Evolutionary conservation across 2,888 invertebrate genomes (phyloP).

Genomic region (Thecocarcelia acutangulata): DNA sequence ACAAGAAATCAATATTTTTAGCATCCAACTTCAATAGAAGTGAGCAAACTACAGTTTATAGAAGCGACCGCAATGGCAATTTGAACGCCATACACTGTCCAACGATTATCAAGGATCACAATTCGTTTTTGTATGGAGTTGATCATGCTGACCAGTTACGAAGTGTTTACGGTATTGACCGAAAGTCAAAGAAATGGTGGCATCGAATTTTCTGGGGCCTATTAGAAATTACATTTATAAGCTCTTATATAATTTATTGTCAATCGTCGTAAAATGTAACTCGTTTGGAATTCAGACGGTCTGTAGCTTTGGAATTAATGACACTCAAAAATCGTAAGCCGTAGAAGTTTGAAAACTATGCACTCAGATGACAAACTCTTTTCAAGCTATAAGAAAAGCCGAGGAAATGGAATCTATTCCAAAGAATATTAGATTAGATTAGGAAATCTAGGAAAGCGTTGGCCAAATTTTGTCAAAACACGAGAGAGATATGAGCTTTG

Average conservation of each 20-base stretch:
- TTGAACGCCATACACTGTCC: no score
- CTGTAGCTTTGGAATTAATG: no score
- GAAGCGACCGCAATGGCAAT: constrained; percentile 27
- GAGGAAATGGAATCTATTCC: constrained; percentile 12
- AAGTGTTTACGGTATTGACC: constrained; percentile 44
- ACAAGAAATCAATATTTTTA: constrained; percentile 15
- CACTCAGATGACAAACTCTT: background rate
- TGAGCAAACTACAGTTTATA: constrained; percentile 24
- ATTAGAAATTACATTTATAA: constrained; percentile 15
- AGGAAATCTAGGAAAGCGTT: background rate
- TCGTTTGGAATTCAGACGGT: no score
- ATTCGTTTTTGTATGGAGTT: constrained; percentile 57
- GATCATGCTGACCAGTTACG: constrained; percentile 59
- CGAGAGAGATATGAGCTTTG: constrained; percentile 2
- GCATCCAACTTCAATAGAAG: background rate
- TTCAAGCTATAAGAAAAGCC: background rate
- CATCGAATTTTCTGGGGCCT: constrained; percentile 20
- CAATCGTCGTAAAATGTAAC: constrained; percentile 1
- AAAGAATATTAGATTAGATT: constrained; percentile 1
- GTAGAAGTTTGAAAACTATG: constrained; percentile 3
- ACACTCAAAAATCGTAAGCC: constrained; percentile 1
- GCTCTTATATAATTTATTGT: constrained; percentile 26
- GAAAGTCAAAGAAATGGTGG: constrained; percentile 39
- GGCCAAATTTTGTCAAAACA: constrained; percentile 6
- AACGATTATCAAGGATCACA: constrained; percentile 47